Conservation (phyloP, 1,140 invertebrate genomes). For the Drosophila nebulosa region DNA sequence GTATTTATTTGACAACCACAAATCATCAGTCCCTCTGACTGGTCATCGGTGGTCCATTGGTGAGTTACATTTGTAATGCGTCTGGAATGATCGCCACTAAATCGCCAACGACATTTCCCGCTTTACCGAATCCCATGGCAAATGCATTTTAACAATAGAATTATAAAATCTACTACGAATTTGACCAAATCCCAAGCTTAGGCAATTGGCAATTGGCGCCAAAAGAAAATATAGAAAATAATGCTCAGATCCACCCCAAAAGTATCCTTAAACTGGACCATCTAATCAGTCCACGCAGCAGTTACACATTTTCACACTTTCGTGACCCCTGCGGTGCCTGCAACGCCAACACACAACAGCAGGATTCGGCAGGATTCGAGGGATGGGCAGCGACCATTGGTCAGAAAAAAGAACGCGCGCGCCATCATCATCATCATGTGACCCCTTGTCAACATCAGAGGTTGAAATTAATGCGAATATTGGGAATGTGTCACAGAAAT, state of each 20-base stretch:
- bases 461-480: constrained; percentile 76
- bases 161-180: constrained; percentile 23
- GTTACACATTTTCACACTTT: constrained; percentile 70
- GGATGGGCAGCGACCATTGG: constrained; percentile 45
- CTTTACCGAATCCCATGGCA: constrained; percentile 14
- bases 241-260: constrained; percentile 25
- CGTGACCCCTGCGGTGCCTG: constrained; percentile 68
- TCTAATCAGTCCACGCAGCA: constrained; percentile 60
- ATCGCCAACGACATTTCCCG: constrained; percentile 36
- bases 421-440: constrained; percentile 38
- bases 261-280: constrained; percentile 29
- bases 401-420: constrained; percentile 34
- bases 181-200: constrained; percentile 67
- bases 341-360: constrained; percentile 31
- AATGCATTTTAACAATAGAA: constrained; percentile 62
- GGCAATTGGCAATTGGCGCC: constrained; percentile 68
- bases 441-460: constrained; percentile 71
- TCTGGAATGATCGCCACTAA: constrained; percentile 60
- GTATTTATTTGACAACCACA: constrained; percentile 14
- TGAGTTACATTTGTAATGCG: constrained; percentile 67
- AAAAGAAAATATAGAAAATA: too few relatives aligned
- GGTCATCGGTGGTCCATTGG: constrained; percentile 31
- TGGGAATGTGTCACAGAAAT: constrained; percentile 67
- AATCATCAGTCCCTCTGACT: constrained; percentile 31
- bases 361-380: constrained; percentile 7